Evolutionary conservation across 2,113 vertebrate species (phyloP).

Genomic region (Perca fluviatilis): DNA sequence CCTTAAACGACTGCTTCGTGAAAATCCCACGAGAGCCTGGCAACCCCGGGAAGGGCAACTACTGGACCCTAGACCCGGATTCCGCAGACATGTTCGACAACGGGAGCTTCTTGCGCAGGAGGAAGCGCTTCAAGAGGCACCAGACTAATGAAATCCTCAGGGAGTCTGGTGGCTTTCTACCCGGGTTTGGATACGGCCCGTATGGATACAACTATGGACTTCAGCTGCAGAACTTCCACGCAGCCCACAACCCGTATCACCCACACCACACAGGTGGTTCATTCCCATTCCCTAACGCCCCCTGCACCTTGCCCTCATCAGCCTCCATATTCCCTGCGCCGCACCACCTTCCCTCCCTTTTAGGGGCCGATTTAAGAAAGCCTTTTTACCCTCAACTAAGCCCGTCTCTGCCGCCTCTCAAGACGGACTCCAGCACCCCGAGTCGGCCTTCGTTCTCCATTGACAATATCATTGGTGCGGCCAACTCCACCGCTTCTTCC

Average conservation of each 20-base stretch:
- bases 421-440: constrained; percentile 88
- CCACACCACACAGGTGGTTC: constrained; percentile 84
- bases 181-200: constrained; percentile 94
- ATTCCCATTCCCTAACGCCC: constrained; percentile 90
- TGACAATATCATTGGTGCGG: constrained; percentile 95
- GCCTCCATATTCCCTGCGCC: constrained; percentile 89
- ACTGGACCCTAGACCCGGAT: constrained; percentile 97
- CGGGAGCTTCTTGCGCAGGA: constrained; percentile 92
- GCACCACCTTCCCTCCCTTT: constrained; percentile 88
- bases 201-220: constrained; percentile 97
- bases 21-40: constrained; percentile 93
- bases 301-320: constrained; percentile 86
- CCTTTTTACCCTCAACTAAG: constrained; percentile 86
- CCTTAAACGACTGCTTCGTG: constrained; percentile 95
- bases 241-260: constrained; percentile 83
- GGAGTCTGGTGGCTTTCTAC: constrained; percentile 92
- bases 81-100: constrained; percentile 97
- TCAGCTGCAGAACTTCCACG: constrained; percentile 92
- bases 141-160: constrained; percentile 90
- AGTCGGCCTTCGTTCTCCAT: constrained; percentile 95
- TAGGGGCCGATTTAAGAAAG: constrained; percentile 90
- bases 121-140: constrained; percentile 96
- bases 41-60: constrained; percentile 95
- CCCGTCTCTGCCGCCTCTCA: constrained; percentile 88
- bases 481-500: constrained; percentile 85